phyloP scores from a whole-genome alignment of 2,113 vertebrate species.

The Mormyrus lacerda region DNA sequence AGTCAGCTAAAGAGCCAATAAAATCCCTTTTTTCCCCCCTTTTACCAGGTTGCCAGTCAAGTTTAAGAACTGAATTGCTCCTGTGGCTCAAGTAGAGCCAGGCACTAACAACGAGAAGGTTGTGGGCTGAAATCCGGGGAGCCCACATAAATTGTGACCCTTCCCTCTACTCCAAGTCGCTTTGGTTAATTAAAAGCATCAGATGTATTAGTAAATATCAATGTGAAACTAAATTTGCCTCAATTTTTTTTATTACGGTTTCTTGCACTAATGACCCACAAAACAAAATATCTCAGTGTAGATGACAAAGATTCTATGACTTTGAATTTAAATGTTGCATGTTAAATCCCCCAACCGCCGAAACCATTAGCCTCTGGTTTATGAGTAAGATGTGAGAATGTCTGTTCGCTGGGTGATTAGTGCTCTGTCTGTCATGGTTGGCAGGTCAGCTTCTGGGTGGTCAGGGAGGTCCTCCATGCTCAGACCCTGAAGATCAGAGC shows the following conservation, averaged over 20 bases:
- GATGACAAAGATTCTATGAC: not conserved
- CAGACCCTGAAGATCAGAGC: conserved; percentile 97
- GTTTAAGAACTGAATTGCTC: not conserved
- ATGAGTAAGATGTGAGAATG: not conserved
- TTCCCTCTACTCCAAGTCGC: not conserved
- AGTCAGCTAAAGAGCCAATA: not conserved
- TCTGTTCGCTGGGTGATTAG: not conserved
- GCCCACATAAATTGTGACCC: not conserved
- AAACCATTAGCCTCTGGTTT: not conserved
- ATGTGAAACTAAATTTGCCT: not conserved
- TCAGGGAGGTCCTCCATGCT: conserved; percentile 93
- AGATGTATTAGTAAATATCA: not conserved
- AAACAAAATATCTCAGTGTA: not conserved
- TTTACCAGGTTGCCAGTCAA: not conserved
- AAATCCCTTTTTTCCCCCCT: not conserved
- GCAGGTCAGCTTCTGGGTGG: conserved; percentile 98
- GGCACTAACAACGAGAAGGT: not conserved
- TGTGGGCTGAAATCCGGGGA: not conserved
- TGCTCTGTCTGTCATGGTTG: conserved; percentile 2
- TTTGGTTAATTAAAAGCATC: not conserved
- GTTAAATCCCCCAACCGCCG: not conserved
- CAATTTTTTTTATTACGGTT: not conserved
- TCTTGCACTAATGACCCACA: not conserved
- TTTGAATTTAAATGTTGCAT: not conserved
- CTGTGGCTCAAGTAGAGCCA: not conserved